Evolutionary conservation across 2,113 vertebrate genomes (phyloP), one percentile per base, ranked within the genome.

Genomic region (Hydropotes inermis): DNA sequence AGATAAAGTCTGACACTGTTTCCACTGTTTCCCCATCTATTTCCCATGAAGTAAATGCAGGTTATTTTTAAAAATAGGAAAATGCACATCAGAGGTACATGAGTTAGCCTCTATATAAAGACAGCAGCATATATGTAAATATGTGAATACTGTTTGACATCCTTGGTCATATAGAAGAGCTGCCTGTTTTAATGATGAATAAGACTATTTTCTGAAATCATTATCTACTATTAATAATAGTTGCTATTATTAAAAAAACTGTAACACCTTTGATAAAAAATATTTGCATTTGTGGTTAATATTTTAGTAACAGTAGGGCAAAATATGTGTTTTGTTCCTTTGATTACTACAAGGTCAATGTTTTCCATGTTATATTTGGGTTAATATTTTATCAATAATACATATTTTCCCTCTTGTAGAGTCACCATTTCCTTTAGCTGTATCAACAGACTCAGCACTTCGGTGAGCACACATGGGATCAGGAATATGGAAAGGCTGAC

Each of bases 21-120:
- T 50, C 47, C 47, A 50, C 47, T 50, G 47, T 50, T 13, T 50
- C 47, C 47, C 47, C 47, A 50, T 50, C 47, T 50, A 50, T 50
- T 50, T 50, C 47, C 47, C 47, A 50, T 50, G 47, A 50, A 50
- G 2, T 39, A 25, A 61, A 21, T 30, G 27, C 10, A 30, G 3
- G 43, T 45, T 11, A 6, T n/a, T 27, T 67, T 5, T 27, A 36
- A 47, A 60, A n/a, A 84, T 8, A 2, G 64, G 39, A 30, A 30
- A 30, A 4, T 0, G 3, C 4, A 2, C 1, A 1, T 21, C 8
- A 6, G 36, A 54, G 47, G 21, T 3, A 8, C 1, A 1, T 3
- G 43, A 45, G 30, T 33, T n/a, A 15, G n/a, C n/a, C 27, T n/a
- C 85, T 14, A 0, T 16, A 3, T 6, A 5, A 52, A 60, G 50